Conservation (phyloP, 1,140 invertebrate species). For the Leptinotarsa texana region DNA sequence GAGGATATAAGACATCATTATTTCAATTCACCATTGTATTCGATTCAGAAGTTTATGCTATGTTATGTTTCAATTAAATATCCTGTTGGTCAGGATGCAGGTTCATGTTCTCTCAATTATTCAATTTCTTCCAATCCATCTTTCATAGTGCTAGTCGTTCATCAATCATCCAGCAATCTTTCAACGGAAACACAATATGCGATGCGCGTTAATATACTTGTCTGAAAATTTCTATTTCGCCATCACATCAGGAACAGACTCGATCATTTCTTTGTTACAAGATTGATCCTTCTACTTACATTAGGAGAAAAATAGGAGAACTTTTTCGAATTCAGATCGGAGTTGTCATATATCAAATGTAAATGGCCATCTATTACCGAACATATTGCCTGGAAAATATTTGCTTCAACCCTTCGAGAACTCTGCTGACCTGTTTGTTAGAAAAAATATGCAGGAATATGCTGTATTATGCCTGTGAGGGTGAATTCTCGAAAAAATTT, state of each 20-base stretch:
- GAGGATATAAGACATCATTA: too few species aligned
- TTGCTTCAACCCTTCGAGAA: slow-evolving; percentile 5
- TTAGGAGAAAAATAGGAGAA: background rate
- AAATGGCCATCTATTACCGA: background rate
- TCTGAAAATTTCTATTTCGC: background rate
- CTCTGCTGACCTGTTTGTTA: background rate
- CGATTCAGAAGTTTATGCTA: too few species aligned
- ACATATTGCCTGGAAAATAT: slow-evolving; percentile 8
- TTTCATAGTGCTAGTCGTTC: background rate
- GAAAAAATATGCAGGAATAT: slow-evolving; percentile 1
- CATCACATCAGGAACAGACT: too few species aligned
- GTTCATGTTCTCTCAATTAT: background rate
- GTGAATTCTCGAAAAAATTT: background rate
- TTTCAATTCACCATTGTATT: too few species aligned
- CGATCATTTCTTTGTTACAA: background rate
- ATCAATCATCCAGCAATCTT: background rate
- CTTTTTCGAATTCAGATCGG: background rate
- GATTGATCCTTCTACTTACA: background rate
- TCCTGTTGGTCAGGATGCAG: too few species aligned
- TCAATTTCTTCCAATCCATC: background rate
- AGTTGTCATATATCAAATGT: background rate
- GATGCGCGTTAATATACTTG: background rate
- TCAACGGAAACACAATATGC: background rate
- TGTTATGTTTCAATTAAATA: too few species aligned
- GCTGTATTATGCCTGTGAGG: background rate